Evolutionary conservation across 2,888 invertebrate species (phyloP), one percentile per base, ranked within the genome.

Genomic region (Agrochola lychnidis): DNA sequence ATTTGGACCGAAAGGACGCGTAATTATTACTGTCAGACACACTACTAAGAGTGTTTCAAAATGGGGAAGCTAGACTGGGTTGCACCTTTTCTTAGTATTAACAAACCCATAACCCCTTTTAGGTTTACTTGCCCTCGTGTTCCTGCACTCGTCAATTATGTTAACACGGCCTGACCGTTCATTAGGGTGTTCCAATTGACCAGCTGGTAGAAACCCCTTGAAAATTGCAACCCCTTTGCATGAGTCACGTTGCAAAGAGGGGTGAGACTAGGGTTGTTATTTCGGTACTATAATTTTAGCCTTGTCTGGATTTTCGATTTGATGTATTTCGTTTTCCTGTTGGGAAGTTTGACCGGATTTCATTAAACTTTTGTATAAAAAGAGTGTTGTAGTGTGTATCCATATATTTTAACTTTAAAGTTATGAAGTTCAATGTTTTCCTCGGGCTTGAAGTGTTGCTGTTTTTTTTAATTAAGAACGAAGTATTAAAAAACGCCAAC

Each of bases 221-320:
- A 78, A 74, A 73, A 42, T 42, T 83, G 59, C 70, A 73, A 82
- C 80, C 80, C 79, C 70, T 75, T 4, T 63, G 53, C n/a, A 76
- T 87, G 87, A 86, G 71, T 87, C 87, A 87, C 76, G 30, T 67
- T 75, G 42, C 66, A 72, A 64, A 56, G 40, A 77, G 69, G 76
- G 76, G 57, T 42, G 68, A 57, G 45, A 75, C 78, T 73, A 69
- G 75, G 70, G 59, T 72, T 80, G 48, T 67, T 78, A 67, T 71
- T 80, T 69, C 14, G 30, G 70, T 73, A 36, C 61, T 45, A 70
- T 9, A 42, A 71, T 63, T 80, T 70, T n/a, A 53, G 22, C 19
- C n/a, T 4, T 51, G 57, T 66, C 80, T 79, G 16, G 42, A 45
- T 68, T 70, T 67, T 56, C 62, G 30, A n/a, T 73, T 69, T 72